phyloP scores from a whole-genome alignment of 2,888 invertebrate species.

The Rosalia funebris region DNA sequence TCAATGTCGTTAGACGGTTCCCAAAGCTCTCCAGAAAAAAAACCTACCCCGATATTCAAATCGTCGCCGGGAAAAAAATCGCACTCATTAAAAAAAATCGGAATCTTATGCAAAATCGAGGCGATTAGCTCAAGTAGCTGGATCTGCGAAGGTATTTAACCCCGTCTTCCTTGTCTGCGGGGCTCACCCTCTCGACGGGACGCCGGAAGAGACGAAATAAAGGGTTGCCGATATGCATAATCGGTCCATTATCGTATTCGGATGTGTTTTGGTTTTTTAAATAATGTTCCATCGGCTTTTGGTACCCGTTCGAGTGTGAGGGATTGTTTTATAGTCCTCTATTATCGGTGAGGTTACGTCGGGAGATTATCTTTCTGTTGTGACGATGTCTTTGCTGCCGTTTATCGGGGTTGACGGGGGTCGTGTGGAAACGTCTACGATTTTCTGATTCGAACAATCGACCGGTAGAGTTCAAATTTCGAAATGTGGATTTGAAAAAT shows the following conservation, averaged over 20 bases:
- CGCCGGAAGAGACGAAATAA: slow-evolving; percentile 45
- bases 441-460: too few relatives aligned
- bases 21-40: slow-evolving; percentile 37
- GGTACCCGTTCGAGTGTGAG: slow-evolving; percentile 51
- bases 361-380: slow-evolving; percentile 45
- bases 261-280: slow-evolving; percentile 55
- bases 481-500: too few relatives aligned
- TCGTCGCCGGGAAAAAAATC: slow-evolving; percentile 35
- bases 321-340: slow-evolving; percentile 52
- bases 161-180: slow-evolving; percentile 48
- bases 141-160: slow-evolving; percentile 45
- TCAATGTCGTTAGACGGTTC: slow-evolving; percentile 30
- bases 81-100: slow-evolving; percentile 41
- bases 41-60: slow-evolving; percentile 35
- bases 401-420: too few relatives aligned
- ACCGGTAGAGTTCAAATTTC: too few relatives aligned
- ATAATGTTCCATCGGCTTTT: slow-evolving; percentile 42
- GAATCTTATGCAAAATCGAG: slow-evolving; percentile 45
- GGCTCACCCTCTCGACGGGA: slow-evolving; percentile 43
- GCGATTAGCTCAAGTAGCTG: slow-evolving; percentile 42
- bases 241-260: slow-evolving; percentile 57
- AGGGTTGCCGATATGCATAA: slow-evolving; percentile 58
- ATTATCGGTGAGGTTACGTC: slow-evolving; percentile 47
- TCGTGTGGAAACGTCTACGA: too few relatives aligned
- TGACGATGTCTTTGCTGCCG: slow-evolving; percentile 33